phyloP scores from a whole-genome alignment of 1,140 invertebrate species.

The Drosophila pachea region DNA sequence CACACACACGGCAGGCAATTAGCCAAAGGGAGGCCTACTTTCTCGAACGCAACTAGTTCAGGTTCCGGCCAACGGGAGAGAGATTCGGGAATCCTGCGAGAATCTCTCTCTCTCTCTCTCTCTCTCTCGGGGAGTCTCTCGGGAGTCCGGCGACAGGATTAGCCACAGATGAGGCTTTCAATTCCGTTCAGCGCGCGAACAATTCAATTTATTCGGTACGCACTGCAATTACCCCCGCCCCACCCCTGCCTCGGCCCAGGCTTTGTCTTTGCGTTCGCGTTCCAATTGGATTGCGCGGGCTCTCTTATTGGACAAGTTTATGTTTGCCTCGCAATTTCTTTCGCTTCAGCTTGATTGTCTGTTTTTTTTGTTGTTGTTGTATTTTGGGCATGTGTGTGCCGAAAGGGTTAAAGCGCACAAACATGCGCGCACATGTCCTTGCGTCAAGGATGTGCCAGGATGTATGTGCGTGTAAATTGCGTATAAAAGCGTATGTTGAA shows the following conservation, averaged over 20 bases:
- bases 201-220: constrained; percentile 50
- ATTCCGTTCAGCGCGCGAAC: constrained; percentile 7
- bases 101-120: too few relatives aligned
- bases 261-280: not conserved
- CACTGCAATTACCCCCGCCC: not conserved
- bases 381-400: constrained; percentile 26
- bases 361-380: constrained; percentile 6
- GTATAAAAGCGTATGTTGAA: constrained; percentile 77
- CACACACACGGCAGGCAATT: too few relatives aligned
- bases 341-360: constrained; percentile 42
- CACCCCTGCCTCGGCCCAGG: too few relatives aligned
- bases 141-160: not conserved
- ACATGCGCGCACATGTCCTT: constrained; percentile 25
- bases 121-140: too few relatives aligned
- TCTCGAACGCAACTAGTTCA: constrained; percentile 20
- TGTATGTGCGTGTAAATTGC: constrained; percentile 75
- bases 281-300: constrained; percentile 41
- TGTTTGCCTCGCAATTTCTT: constrained; percentile 57
- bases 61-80: too few relatives aligned
- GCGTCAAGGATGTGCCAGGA: constrained; percentile 55
- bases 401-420: constrained; percentile 47
- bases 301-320: constrained; percentile 70
- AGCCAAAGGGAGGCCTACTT: too few relatives aligned
- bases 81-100: too few relatives aligned
- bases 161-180: not conserved